phyloP scores from a whole-genome alignment of 2,797 vertebrate species.

The Sebastes nivosus region DNA sequence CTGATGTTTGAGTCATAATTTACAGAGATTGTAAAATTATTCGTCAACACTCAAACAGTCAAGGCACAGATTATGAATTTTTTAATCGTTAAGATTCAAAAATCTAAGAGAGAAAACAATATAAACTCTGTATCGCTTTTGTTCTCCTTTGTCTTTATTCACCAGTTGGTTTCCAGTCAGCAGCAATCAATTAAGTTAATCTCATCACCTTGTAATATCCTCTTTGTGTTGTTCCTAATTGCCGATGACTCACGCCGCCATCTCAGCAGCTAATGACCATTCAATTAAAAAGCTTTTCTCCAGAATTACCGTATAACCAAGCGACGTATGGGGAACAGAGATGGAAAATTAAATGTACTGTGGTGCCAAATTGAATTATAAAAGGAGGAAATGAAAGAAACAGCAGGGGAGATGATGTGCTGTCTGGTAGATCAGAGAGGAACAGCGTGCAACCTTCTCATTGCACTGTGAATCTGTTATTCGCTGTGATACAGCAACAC shows the following conservation, averaged over 20 bases:
- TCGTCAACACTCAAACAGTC: neutral
- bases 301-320: neutral
- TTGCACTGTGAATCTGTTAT: neutral
- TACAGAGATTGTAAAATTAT: neutral
- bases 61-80: too few relatives aligned
- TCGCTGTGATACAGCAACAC: neutral
- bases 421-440: neutral
- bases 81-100: too few relatives aligned
- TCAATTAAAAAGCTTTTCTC: slow-evolving; percentile 19
- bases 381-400: slow-evolving; percentile 10
- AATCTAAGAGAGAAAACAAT: too few relatives aligned
- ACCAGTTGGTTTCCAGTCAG: neutral
- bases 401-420: neutral
- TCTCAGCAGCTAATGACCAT: slow-evolving; percentile 17
- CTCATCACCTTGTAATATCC: slow-evolving; percentile 1
- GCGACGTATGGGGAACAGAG: neutral
- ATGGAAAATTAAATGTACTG: slow-evolving; percentile 6
- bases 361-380: slow-evolving; percentile 12
- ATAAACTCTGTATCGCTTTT: neutral
- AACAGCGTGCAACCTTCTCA: neutral
- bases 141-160: neutral
- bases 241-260: neutral
- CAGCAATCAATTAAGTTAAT: slow-evolving; percentile 1
- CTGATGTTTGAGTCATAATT: neutral
- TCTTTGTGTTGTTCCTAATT: slow-evolving; percentile 14